Conservation (phyloP, 2,797 vertebrate species). For the Cyprinella venusta region DNA sequence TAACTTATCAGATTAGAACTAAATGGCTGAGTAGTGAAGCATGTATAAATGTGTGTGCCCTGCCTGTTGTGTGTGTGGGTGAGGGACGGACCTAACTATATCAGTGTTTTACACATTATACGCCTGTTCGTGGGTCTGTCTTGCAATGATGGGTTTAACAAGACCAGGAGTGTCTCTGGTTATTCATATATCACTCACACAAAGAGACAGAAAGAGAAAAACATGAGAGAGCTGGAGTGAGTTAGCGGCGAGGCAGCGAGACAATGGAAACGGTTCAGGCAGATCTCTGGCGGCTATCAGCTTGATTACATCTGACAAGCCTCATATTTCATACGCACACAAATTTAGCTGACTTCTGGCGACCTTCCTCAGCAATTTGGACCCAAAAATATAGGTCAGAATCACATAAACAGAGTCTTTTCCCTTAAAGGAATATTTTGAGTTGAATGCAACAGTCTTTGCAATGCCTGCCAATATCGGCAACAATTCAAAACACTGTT, state of each 20-base stretch:
- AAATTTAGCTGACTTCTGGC: constrained; percentile 25
- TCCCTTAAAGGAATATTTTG: constrained; percentile 1
- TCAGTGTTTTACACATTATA: constrained; percentile 28
- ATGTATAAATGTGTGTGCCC: constrained; percentile 6
- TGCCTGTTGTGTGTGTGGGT: constrained; percentile 24
- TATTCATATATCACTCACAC: constrained; percentile 62
- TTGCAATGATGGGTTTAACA: constrained; percentile 73
- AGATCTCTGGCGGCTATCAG: constrained; percentile 39
- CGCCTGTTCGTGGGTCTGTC: constrained; percentile 40
- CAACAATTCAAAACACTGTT: constrained; percentile 35
- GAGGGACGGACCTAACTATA: constrained; percentile 31
- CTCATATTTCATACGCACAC: constrained; percentile 28
- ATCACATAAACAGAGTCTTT: constrained; percentile 26
- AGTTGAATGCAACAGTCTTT: constrained; percentile 16
- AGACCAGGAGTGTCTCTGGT: constrained; percentile 69
- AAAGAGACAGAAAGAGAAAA: constrained; percentile 24
- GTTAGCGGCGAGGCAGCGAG: constrained; percentile 17
- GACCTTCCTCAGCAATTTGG: constrained; percentile 31
- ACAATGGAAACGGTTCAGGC: constrained; percentile 23
- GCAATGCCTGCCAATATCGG: constrained; percentile 12
- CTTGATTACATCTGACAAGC: constrained; percentile 33
- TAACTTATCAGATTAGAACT: background rate
- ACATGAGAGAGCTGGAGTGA: background rate
- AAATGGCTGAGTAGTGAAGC: background rate
- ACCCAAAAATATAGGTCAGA: constrained; percentile 43